A percentile compares a stretch with the other conserved stretches of the same genome.
phyloP scores from a whole-genome alignment of 1,140 invertebrate species.

The Saxidomus purpurata region DNA sequence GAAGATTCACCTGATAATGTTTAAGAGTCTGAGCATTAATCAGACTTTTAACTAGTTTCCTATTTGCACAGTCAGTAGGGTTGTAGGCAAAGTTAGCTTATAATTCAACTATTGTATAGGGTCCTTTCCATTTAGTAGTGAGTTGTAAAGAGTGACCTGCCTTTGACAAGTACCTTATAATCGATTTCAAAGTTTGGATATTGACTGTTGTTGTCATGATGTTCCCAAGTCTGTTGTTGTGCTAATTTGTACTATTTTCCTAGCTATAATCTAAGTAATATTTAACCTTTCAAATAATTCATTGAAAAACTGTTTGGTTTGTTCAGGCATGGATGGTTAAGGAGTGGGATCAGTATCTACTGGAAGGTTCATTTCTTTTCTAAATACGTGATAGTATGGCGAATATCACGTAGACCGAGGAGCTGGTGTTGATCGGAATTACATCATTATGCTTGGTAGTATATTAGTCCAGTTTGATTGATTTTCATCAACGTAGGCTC shows the following conservation, averaged over 20 bases:
- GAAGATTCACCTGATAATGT: too few species aligned
- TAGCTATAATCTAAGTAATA: too few species aligned
- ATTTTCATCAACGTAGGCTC: conserved; percentile 35
- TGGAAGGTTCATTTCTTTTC: neutral
- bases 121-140: neutral
- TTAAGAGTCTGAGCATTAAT: too few species aligned
- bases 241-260: neutral
- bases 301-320: neutral
- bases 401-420: neutral
- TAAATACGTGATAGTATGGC: neutral
- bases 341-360: neutral
- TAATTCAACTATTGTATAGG: neutral
- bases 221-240: neutral
- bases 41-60: too few species aligned
- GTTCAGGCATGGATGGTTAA: neutral
- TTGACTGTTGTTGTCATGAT: neutral
- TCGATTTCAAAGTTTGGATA: neutral
- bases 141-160: neutral
- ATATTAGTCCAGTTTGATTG: neutral
- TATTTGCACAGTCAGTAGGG: too few species aligned
- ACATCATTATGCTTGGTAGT: neutral
- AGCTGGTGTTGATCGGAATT: neutral
- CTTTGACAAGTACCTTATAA: neutral
- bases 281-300: neutral
- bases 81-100: too few species aligned